Evolutionary conservation across 2,797 vertebrate genomes (phyloP).

Genomic region (Telmatherina bonti): DNA sequence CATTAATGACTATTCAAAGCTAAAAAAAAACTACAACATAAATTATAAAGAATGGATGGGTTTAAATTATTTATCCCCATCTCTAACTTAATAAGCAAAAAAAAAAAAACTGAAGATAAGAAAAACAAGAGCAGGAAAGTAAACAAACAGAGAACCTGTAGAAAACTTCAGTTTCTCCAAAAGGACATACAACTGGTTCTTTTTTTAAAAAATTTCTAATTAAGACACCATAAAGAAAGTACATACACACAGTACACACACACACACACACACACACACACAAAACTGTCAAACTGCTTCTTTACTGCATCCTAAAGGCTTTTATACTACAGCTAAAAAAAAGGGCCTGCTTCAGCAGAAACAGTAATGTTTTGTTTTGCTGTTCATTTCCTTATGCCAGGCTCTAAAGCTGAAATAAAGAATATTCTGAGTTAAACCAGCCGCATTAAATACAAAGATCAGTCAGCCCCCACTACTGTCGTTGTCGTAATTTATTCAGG

Average conservation of each 20-base stretch:
- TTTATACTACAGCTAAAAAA: no score
- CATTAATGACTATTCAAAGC: constrained; percentile 11
- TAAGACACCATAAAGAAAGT: not conserved
- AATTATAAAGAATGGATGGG: not conserved
- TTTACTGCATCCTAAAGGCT: no score
- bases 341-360: constrained; percentile 16
- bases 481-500: constrained; percentile 11
- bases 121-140: constrained; percentile 4
- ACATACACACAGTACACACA: no score
- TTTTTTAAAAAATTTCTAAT: constrained; percentile 11
- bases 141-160: constrained; percentile 15
- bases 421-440: constrained; percentile 24
- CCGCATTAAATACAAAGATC: constrained; percentile 21
- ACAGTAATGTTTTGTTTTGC: constrained; percentile 9
- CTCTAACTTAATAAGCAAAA: constrained; percentile 5
- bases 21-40: not conserved
- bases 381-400: constrained; percentile 1
- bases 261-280: constrained; percentile 3
- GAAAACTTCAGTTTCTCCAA: constrained; percentile 12
- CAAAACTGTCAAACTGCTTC: not conserved
- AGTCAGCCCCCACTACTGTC: not conserved
- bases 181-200: constrained; percentile 7
- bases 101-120: no score
- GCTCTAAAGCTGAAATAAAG: constrained; percentile 17
- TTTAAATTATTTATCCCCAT: not conserved